A percentile compares a stretch with the other conserved stretches of the same genome.
Conservation (phyloP, 2,113 vertebrate genomes). For the Oncorhynchus kisutch region DNA sequence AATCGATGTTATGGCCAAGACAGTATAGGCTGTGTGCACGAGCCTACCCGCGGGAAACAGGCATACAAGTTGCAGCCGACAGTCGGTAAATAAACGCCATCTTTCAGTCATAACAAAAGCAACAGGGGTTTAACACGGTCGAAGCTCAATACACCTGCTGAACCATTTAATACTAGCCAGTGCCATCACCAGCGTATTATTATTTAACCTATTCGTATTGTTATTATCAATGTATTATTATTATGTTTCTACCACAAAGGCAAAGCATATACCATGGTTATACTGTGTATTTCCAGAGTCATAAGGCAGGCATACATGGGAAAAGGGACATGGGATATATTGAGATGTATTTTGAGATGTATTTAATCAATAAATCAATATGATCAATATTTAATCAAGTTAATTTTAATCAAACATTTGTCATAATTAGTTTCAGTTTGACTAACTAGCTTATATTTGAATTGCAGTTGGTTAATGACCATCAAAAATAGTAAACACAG, state of each 20-base stretch:
- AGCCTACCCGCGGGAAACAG: constrained; percentile 34
- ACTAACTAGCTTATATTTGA: background rate
- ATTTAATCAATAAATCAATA: background rate
- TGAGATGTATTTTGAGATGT: background rate
- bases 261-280: too few relatives aligned
- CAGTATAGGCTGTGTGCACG: constrained; percentile 28
- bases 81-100: constrained; percentile 75
- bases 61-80: constrained; percentile 51
- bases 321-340: background rate
- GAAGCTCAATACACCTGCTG: constrained; percentile 31
- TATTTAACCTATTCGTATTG: constrained; percentile 27
- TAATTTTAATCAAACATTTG: background rate
- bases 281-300: background rate
- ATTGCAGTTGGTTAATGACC: background rate
- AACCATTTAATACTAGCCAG: constrained; percentile 33
- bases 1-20: constrained; percentile 37
- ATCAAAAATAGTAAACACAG: background rate
- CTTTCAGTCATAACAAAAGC: constrained; percentile 73
- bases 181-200: constrained; percentile 37
- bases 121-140: constrained; percentile 58
- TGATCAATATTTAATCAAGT: background rate
- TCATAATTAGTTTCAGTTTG: background rate
- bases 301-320: background rate
- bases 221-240: constrained; percentile 26
- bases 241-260: background rate